phyloP scores from a whole-genome alignment of 2,797 vertebrate genomes.

The Spinibarbus caldwelli region DNA sequence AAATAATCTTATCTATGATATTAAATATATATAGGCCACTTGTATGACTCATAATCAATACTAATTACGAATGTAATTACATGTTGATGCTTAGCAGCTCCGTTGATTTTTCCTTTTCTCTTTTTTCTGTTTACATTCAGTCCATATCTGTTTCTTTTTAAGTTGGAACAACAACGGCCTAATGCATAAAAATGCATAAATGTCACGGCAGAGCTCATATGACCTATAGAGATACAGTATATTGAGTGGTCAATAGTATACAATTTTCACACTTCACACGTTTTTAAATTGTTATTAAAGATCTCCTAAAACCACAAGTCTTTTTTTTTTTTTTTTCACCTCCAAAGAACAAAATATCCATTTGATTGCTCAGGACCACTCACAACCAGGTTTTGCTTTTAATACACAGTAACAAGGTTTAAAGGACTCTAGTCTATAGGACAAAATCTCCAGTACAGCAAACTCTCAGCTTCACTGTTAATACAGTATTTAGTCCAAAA shows the following conservation, averaged over 20 bases:
- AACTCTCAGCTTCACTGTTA: not conserved
- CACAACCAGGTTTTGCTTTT: not conserved
- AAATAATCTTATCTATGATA: slow-evolving; percentile 65
- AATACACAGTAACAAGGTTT: not conserved
- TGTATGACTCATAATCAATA: slow-evolving; percentile 75
- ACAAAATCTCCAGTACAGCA: not conserved
- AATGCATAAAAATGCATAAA: slow-evolving; percentile 69
- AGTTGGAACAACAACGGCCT: slow-evolving; percentile 68
- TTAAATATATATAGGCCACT: slow-evolving; percentile 68
- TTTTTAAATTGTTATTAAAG: slow-evolving; percentile 5
- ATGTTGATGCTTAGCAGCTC: slow-evolving; percentile 70
- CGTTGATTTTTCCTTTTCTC: slow-evolving; percentile 76
- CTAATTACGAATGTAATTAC: slow-evolving; percentile 84
- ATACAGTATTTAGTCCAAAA: not conserved
- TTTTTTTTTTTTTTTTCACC: not conserved
- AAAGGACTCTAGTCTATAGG: not conserved
- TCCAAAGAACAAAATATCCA: not conserved
- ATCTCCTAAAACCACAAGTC: not conserved
- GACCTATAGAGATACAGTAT: slow-evolving; percentile 61
- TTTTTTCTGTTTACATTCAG: slow-evolving; percentile 76
- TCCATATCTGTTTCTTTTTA: slow-evolving; percentile 77
- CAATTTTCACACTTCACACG: slow-evolving; percentile 60
- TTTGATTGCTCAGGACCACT: not conserved
- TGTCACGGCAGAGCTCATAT: slow-evolving; percentile 75
- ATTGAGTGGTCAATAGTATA: slow-evolving; percentile 51